Evolutionary conservation across 2,797 vertebrate species (phyloP).

Genomic region (Arctocebus calabarensis): DNA sequence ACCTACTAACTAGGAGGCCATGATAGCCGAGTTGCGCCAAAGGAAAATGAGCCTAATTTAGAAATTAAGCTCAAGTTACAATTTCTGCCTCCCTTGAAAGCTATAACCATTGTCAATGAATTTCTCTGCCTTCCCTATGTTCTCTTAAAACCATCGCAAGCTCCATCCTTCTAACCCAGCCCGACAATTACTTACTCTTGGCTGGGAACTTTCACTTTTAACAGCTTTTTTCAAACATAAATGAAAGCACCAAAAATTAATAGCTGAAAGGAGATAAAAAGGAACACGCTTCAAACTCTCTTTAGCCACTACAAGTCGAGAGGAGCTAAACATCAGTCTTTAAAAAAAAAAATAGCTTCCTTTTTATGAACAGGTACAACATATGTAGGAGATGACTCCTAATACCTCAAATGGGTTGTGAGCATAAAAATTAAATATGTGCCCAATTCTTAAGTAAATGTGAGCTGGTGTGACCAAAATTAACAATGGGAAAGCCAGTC

Average conservation of each 20-base stretch:
- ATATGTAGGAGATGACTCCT: not conserved
- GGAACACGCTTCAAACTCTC: not conserved
- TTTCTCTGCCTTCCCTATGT: not conserved
- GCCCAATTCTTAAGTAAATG: not conserved
- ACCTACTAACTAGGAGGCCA: not conserved
- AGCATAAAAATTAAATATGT: not conserved
- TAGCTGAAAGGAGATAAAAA: constrained; percentile 34
- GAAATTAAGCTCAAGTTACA: not conserved
- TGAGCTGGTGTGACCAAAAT: not conserved
- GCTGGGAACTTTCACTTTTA: constrained; percentile 17
- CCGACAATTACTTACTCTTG: not conserved
- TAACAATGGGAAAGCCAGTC: not conserved
- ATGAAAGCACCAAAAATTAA: constrained; percentile 63
- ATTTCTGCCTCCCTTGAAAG: constrained; percentile 8
- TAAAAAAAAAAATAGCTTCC: not conserved
- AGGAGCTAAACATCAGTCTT: not conserved
- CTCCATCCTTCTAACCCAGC: not conserved
- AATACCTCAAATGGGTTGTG: not conserved
- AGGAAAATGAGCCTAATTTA: not conserved
- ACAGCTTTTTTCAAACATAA: constrained; percentile 55
- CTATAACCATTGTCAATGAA: not conserved
- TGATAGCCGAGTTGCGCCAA: rapidly evolving
- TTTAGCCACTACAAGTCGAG: constrained; percentile 10
- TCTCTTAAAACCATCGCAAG: not conserved
- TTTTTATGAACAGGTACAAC: not conserved